Conservation (phyloP, 2,888 invertebrate genomes). For the Elmis aenea region DNA sequence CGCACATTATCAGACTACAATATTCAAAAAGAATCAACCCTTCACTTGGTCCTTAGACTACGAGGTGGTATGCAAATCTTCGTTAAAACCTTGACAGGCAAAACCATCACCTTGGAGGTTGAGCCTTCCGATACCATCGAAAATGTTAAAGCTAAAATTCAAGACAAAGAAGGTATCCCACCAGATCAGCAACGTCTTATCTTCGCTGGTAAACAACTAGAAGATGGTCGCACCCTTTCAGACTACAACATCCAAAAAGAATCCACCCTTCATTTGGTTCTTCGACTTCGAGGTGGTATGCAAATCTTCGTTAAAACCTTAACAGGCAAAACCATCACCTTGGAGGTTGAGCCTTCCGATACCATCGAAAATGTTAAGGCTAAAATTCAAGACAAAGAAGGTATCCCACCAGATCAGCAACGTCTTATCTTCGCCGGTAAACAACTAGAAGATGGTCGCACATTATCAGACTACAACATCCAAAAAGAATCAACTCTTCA, state of each 20-base stretch:
- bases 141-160: constrained; percentile 57
- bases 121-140: constrained; percentile 61
- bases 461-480: constrained; percentile 60
- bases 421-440: constrained; percentile 81
- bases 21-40: constrained; percentile 88
- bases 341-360: constrained; percentile 52
- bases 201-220: constrained; percentile 82
- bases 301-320: constrained; percentile 57
- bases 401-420: too few relatives aligned
- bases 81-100: constrained; percentile 54
- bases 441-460: constrained; percentile 64
- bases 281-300: too few relatives aligned
- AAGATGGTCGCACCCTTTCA: constrained; percentile 59
- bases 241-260: constrained; percentile 88
- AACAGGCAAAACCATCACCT: constrained; percentile 29
- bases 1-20: constrained; percentile 67
- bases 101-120: constrained; percentile 52
- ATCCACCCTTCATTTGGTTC: constrained; percentile 89
- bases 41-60: constrained; percentile 84
- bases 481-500: constrained; percentile 60
- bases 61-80: constrained; percentile 65
- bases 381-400: constrained; percentile 51
- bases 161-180: too few relatives aligned
- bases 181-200: too few relatives aligned
- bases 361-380: constrained; percentile 59